phyloP scores from a whole-genome alignment of 2,797 vertebrate genomes.

The Crax fasciolata region DNA sequence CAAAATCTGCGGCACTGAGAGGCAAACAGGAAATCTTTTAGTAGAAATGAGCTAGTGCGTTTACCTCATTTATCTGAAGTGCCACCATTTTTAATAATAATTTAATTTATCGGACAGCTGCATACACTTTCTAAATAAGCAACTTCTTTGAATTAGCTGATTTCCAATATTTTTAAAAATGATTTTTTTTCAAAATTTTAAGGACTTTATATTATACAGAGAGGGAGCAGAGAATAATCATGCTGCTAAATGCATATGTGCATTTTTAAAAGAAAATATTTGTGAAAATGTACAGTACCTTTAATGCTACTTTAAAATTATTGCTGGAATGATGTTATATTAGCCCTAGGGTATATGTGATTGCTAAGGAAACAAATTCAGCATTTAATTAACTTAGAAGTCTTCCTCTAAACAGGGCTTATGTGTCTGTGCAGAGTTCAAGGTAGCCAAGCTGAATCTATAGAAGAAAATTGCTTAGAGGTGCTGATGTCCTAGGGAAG shows the following conservation, averaged over 20 bases:
- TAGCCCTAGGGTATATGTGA: conserved; percentile 31
- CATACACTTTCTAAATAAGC: conserved; percentile 13
- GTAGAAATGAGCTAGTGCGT: conserved; percentile 1
- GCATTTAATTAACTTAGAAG: conserved; percentile 82
- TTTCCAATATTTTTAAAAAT: background rate
- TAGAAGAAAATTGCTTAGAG: conserved; percentile 72
- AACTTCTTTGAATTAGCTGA: conserved; percentile 65
- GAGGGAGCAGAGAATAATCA: background rate
- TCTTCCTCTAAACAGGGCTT: conserved; percentile 66
- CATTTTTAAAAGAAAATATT: conserved; percentile 37
- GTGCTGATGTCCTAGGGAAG: conserved; percentile 68
- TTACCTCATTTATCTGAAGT: conserved; percentile 28
- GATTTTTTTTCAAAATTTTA: background rate
- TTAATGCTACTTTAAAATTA: conserved; percentile 75
- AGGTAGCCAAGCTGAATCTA: conserved; percentile 61
- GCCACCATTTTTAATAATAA: conserved; percentile 41
- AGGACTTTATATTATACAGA: background rate
- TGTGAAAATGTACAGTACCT: conserved; percentile 17
- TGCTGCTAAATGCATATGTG: background rate
- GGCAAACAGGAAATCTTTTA: background rate
- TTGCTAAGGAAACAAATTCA: conserved; percentile 76
- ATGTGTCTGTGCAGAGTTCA: conserved; percentile 72
- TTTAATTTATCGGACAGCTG: conserved; percentile 38
- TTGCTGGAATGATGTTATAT: conserved; percentile 56
- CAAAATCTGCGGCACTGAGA: conserved; percentile 10